phyloP scores from a whole-genome alignment of 1,140 invertebrate genomes.

The Drosophila burlai region DNA sequence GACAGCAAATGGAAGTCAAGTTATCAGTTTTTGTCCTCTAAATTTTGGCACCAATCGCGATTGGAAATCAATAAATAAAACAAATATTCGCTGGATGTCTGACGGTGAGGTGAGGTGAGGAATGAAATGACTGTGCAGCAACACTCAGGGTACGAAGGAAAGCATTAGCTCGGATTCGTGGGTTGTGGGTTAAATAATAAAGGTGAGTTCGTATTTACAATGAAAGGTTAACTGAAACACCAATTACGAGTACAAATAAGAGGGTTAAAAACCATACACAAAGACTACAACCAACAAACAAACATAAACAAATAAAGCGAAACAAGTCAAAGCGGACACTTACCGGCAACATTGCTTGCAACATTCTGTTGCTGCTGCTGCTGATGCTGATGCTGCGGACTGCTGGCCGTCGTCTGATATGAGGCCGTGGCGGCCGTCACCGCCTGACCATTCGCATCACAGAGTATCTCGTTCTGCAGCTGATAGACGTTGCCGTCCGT shows the following conservation, averaged over 20 bases:
- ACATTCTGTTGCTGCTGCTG: conserved; percentile 67
- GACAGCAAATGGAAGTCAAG: conserved; percentile 46
- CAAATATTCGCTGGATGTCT: conserved; percentile 8
- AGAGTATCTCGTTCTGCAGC: conserved; percentile 81
- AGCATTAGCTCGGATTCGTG: conserved; percentile 30
- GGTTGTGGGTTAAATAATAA: conserved; percentile 24
- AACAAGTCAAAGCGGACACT: conserved; percentile 50
- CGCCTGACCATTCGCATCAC: conserved; percentile 76
- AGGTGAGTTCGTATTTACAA: conserved; percentile 31
- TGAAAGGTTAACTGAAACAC: conserved; percentile 47
- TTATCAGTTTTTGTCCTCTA: conserved; percentile 22
- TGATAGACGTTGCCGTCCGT: conserved; percentile 80
- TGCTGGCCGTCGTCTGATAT: conserved; percentile 73
- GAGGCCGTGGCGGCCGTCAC: conserved; percentile 59
- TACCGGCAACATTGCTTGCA: conserved; percentile 69
- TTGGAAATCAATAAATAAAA: conserved; percentile 18
- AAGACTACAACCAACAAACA: conserved; percentile 68
- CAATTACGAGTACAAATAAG: conserved; percentile 54
- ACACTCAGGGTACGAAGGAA: conserved; percentile 27
- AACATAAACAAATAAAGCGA: conserved; percentile 37
- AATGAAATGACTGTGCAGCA: conserved; percentile 21
- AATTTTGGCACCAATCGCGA: conserved; percentile 30
- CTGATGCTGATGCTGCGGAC: conserved; percentile 51
- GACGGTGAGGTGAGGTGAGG: background rate
- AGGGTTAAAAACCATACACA: conserved; percentile 55